These are phyloP conservation scores for Monomorium pharaonis DNA, from an alignment of 1,140 invertebrate species.

Conservation along the genomic window DNA sequence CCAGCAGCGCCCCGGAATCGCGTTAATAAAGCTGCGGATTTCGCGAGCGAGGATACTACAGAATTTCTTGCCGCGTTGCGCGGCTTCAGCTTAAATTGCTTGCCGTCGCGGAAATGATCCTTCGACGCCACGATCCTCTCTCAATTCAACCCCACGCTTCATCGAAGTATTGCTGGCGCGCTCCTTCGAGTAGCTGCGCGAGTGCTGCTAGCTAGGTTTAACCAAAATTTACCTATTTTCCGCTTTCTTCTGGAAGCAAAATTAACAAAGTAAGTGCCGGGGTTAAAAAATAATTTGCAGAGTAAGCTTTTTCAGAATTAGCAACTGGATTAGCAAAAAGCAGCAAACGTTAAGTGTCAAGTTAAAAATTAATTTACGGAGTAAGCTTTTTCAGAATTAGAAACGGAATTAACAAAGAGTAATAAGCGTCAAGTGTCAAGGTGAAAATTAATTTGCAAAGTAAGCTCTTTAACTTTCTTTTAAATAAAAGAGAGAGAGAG, in stretches of 20 bases:
- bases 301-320: background rate
- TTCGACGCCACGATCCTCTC: background rate
- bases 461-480: background rate
- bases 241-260: background rate
- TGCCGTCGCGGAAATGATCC: background rate
- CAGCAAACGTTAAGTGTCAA: background rate
- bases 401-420: too few relatives aligned
- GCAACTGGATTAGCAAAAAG: background rate
- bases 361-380: background rate
- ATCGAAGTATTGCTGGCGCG: background rate
- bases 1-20: background rate
- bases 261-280: background rate
- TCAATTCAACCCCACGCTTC: background rate
- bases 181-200: background rate
- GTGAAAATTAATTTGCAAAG: background rate
- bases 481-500: background rate
- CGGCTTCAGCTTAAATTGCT: background rate
- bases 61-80: slow-evolving; percentile 42
- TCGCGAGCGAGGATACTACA: slow-evolving; percentile 14
- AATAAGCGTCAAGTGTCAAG: background rate
- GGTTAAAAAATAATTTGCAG: background rate
- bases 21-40: slow-evolving; percentile 52
- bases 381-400: too few relatives aligned
- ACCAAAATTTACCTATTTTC: background rate
- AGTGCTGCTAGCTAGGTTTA: background rate